These are phyloP conservation scores for Tachysurus vachellii DNA, from an alignment of 2,113 vertebrate genomes.

Conservation along the genomic window DNA sequence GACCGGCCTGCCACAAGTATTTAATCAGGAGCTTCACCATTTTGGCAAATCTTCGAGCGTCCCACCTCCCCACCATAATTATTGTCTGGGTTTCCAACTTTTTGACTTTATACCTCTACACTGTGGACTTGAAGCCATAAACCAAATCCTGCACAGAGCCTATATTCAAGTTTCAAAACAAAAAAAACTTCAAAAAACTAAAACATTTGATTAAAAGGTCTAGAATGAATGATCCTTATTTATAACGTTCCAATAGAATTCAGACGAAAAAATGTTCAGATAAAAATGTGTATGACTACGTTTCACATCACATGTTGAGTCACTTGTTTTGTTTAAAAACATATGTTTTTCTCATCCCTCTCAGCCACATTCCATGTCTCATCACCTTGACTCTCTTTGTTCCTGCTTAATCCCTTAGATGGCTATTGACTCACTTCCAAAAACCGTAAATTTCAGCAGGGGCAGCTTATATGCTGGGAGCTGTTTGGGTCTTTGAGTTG, in stretches of 20 bases:
- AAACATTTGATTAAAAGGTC: not conserved
- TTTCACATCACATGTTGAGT: not conserved
- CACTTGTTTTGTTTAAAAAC: not conserved
- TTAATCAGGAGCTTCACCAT: not conserved
- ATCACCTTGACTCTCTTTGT: slow-evolving; percentile 17
- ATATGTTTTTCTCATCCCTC: slow-evolving; percentile 21
- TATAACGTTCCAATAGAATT: not conserved
- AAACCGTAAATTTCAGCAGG: slow-evolving; percentile 22
- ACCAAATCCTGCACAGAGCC: too few species aligned
- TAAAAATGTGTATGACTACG: not conserved
- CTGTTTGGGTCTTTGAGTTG: slow-evolving; percentile 29
- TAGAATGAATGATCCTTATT: not conserved
- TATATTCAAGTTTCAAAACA: not conserved
- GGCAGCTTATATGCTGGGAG: slow-evolving; percentile 3
- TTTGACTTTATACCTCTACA: not conserved
- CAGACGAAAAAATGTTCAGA: too few species aligned
- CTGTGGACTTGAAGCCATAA: not conserved
- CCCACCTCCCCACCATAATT: not conserved
- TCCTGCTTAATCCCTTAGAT: not conserved
- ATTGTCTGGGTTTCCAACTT: not conserved
- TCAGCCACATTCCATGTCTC: slow-evolving; percentile 30
- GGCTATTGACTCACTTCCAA: slow-evolving; percentile 45
- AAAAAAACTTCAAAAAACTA: not conserved
- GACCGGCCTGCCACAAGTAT: not conserved
- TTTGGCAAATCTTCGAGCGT: not conserved